Conservation (phyloP, 2,888 invertebrate genomes). For the Deilephila porcellus region DNA sequence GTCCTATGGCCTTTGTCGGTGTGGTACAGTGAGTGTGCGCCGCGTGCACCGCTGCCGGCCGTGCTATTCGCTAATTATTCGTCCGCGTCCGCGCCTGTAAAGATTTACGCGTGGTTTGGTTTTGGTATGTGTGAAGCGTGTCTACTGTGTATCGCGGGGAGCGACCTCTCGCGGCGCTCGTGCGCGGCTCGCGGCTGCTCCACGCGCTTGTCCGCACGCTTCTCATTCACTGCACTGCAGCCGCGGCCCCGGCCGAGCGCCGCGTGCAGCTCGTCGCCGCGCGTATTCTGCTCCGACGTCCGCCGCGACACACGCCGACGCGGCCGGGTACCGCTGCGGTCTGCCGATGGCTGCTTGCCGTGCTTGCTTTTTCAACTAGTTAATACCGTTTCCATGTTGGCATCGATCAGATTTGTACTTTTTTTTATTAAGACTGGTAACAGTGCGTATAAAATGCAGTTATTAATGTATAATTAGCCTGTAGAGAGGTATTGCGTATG, state of each 20-base stretch:
- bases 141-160: background rate
- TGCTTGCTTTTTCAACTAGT: background rate
- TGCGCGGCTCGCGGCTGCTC: background rate
- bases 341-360: background rate
- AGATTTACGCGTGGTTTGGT: background rate
- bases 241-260: background rate
- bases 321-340: background rate
- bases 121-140: constrained; percentile 5
- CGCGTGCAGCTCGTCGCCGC: background rate
- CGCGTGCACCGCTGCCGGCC: too few relatives aligned
- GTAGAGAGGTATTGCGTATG: too few relatives aligned
- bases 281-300: background rate
- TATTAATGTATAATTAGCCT: too few relatives aligned
- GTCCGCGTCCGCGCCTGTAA: background rate
- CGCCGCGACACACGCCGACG: background rate
- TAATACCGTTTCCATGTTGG: background rate
- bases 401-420: too few relatives aligned
- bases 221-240: background rate
- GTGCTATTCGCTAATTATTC: too few relatives aligned
- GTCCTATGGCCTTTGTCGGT: too few relatives aligned
- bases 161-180: background rate
- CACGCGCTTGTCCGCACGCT: background rate
- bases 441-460: too few relatives aligned
- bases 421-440: too few relatives aligned
- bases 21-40: too few relatives aligned